Evolutionary conservation across 2,113 vertebrate species (phyloP), one percentile per base, ranked within the genome.

Genomic region (Pterocles orientalis): DNA sequence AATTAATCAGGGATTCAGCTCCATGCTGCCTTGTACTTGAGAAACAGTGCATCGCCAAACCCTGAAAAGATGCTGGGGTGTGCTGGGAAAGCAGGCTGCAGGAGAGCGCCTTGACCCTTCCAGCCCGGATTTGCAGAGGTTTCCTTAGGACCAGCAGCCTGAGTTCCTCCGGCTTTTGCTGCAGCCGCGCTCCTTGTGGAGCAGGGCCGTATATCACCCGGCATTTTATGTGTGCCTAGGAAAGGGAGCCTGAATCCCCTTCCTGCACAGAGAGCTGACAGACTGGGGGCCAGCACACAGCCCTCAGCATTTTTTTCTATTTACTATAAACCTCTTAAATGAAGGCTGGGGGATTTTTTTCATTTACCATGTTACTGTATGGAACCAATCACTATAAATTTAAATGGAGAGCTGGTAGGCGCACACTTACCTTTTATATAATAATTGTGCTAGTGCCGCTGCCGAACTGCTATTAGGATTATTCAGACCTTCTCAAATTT

Each of bases 401-500:
- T 92, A 79, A 96, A 89, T 91, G 70, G 96, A 73, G 88, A 87
- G 81, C 88, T 91, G 83, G 91, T 91, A 92, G 96, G 89, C 84
- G 83, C 83, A 92, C 91, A 91, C 54, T 96, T 96, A 89, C 95
- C 88, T 96, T 96, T 92, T 92, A 96, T 94, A 87, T 56, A 88
- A 82, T 96, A 96, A 95, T 92, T 91, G 95, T 69, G 81, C 0
- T 3, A 92, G 83, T 51, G 81, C 86, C 0, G 12, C 80, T 91
- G 91, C 96, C 3, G 72, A 93, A 66, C 78, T 31, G 81, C 96
- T 94, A 34, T 97, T 94, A 96, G 91, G 86, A 84, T 95, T 94
- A 94, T 96, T 97, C 92, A 94, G 91, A 80, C 83, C 92, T 85
- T 96, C 96, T 97, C 95, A 50, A 81, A n/a, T 96, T 97, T 96